Base-by-base conservation (phyloP, 1,140 invertebrate genomes). In the Camponotus vicinus region DNA sequence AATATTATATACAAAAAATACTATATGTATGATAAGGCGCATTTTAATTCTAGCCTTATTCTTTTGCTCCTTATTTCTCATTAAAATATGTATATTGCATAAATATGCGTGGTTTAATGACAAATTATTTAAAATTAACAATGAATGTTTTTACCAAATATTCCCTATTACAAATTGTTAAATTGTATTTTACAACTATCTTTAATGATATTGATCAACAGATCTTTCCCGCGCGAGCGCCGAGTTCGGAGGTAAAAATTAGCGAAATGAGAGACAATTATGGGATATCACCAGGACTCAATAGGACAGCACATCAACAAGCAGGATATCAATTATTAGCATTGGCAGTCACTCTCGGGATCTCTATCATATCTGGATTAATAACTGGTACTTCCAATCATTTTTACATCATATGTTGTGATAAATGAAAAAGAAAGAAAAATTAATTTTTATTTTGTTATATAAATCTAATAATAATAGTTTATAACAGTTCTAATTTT, bases 241-340 rank as follows among this genome's bases (percentile, higher is more conserved):
- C 94, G 3, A 93, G 87, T 82, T 86, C 91, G 1, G 93, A 88
- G 64, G 49, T 32, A 27, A 89, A 89, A 85, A 78, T 93, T 52
- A 86, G 89, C 7, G 92, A 94, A 85, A 92, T 94, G 79, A 92
- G 86, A 69, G 89, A 93, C 71, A 92, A 93, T 91, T 92, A 93
- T 69, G 87, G 89, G 57, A 92, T 94, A 89, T 86, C 87, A 59
- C 85, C 92, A 82, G 97, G 97, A 0, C 88, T 95, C 5, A 96
- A 96, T 45, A 95, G 98, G 85, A 96, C 96, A 37, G 97, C 97
- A 4, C 92, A 91, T 18, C 91, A 95, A n/a, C 98, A 99, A 95
- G 98, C 97, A 2, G 96, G 95, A 8, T 98, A 97, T 95, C 98
- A 99, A 95, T 94, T 98, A 63, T 94, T 97, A 6, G 97, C 97